Conservation (phyloP, 1,140 invertebrate genomes). For the Odontomachus brunneus region DNA sequence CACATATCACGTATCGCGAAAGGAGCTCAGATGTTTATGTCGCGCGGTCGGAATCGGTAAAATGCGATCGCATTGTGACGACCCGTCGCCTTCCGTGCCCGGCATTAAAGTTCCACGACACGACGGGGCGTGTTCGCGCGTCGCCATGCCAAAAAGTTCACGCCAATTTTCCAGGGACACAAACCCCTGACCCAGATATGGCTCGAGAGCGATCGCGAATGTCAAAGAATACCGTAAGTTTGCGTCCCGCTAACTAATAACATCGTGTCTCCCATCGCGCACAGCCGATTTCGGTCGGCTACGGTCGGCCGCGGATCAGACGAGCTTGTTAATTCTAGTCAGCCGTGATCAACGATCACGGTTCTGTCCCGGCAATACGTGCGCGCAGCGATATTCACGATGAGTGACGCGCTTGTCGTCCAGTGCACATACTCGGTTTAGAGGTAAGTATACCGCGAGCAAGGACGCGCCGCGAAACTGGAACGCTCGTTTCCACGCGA, state of each 20-base stretch:
- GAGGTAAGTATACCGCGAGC: conserved; percentile 73
- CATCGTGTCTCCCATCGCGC: too few species aligned
- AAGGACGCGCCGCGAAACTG: conserved; percentile 72
- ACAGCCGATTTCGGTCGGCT: too few species aligned
- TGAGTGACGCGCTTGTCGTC: conserved; percentile 63
- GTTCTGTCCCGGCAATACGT: conserved; percentile 45
- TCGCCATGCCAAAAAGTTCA: too few species aligned
- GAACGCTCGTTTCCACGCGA: conserved; percentile 67
- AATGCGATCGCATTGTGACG: neutral
- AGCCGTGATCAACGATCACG: conserved; percentile 17
- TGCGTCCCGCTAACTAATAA: too few species aligned
- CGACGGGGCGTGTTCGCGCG: neutral
- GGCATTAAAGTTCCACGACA: conserved; percentile 4
- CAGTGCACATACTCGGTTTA: conserved; percentile 64
- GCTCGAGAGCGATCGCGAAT: too few species aligned
- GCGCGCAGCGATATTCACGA: conserved; percentile 55
- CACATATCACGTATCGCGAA: conserved; percentile 42
- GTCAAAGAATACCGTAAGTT: too few species aligned
- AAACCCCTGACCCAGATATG: too few species aligned
- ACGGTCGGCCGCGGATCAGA: neutral
- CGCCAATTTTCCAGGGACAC: too few species aligned
- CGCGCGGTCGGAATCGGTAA: conserved; percentile 7
- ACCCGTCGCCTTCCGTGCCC: neutral
- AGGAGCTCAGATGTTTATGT: conserved; percentile 27
- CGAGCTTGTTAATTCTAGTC: conserved; percentile 45